Percentiles rank a stretch among this genome's conserved stretches.
phyloP scores from a whole-genome alignment of 2,113 vertebrate genomes.

The Fukomys damarensis region DNA sequence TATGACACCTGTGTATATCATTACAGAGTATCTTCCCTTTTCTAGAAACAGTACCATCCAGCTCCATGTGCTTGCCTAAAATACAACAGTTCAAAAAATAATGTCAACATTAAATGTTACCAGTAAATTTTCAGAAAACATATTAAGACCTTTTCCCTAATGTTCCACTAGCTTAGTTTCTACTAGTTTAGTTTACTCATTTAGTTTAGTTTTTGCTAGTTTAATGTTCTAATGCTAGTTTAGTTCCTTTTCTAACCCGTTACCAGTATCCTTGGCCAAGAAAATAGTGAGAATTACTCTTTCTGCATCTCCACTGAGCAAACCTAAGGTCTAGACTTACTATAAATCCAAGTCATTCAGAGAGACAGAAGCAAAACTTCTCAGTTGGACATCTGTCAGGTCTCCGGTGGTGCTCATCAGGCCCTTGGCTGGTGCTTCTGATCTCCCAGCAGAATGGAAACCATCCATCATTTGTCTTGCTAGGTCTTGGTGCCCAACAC shows the following conservation, averaged over 20 bases:
- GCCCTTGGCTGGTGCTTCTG: not conserved
- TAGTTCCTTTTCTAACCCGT: not conserved
- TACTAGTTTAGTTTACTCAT: not conserved
- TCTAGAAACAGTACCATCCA: not conserved
- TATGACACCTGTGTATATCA: not conserved
- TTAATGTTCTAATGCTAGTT: not conserved
- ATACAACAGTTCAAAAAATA: not conserved
- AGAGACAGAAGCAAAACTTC: not conserved
- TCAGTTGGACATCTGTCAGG: not conserved
- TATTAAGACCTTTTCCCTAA: slow-evolving; percentile 11
- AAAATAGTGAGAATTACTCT: not conserved
- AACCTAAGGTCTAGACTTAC: not conserved
- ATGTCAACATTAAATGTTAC: not conserved
- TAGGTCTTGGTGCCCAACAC: not conserved
- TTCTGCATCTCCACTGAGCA: not conserved
- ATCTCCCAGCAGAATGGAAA: not conserved
- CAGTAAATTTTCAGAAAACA: slow-evolving; percentile 36
- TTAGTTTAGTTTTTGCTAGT: slow-evolving; percentile 32
- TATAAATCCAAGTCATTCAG: not conserved
- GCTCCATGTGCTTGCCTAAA: not conserved
- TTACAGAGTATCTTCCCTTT: slow-evolving; percentile 8
- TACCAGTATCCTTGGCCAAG: not conserved
- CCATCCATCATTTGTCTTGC: not conserved
- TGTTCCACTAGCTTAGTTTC: not conserved
- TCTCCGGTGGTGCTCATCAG: not conserved